Evolutionary conservation across 2,113 vertebrate genomes (phyloP).

Genomic region (Carettochelys insculpta): DNA sequence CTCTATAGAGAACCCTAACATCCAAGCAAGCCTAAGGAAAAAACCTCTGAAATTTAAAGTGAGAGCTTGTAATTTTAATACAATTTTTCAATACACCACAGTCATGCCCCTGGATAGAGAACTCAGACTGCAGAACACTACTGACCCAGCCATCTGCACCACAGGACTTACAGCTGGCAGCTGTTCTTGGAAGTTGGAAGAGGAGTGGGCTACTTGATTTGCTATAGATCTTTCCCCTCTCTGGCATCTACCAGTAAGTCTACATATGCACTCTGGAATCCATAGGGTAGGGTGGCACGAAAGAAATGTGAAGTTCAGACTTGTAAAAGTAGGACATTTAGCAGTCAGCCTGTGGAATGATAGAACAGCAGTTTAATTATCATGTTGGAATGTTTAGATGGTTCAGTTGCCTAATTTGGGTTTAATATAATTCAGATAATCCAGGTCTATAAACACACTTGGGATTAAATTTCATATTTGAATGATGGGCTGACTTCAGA

Average conservation of each 20-base stretch:
- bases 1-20: not conserved
- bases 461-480: not conserved
- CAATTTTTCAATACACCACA: not conserved
- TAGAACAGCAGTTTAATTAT: constrained; percentile 60
- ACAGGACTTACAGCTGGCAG: not conserved
- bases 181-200: not conserved
- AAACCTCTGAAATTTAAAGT: not conserved
- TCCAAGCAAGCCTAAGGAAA: not conserved
- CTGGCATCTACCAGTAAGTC: not conserved
- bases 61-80: not conserved
- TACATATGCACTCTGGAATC: not conserved
- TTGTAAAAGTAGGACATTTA: constrained; percentile 7
- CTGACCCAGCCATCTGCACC: not conserved
- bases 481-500: accelerated
- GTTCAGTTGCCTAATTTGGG: constrained; percentile 43
- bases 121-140: not conserved
- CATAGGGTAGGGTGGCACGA: constrained; percentile 8
- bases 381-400: constrained; percentile 41
- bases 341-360: constrained; percentile 42
- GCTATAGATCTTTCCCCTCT: accelerated
- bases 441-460: constrained; percentile 41
- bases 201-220: not conserved
- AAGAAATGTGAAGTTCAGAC: constrained; percentile 12
- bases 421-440: constrained; percentile 62
- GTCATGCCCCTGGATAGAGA: not conserved